Conservation (phyloP, 2,888 invertebrate genomes). For the Idaea aversata region DNA sequence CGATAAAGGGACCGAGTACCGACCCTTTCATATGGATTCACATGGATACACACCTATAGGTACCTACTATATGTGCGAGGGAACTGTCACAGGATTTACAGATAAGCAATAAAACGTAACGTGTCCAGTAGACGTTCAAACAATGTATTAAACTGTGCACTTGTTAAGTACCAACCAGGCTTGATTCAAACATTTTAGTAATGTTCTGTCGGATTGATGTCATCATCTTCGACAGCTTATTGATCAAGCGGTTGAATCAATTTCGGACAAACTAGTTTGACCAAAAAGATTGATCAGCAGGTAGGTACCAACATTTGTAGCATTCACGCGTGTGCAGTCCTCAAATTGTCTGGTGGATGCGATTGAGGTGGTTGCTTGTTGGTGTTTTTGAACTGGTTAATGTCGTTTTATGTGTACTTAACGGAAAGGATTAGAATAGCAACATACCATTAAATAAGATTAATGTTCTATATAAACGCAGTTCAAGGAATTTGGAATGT, state of each 20-base stretch:
- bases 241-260: background rate
- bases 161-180: background rate
- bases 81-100: constrained; percentile 41
- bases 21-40: constrained; percentile 59
- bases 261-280: too few species aligned
- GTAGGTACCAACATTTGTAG: too few species aligned
- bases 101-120: constrained; percentile 51
- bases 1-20: constrained; percentile 45
- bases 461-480: constrained; percentile 45
- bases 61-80: constrained; percentile 37
- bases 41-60: constrained; percentile 30
- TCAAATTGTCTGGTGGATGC: background rate
- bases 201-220: background rate
- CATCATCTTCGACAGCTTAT: background rate
- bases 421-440: constrained; percentile 23
- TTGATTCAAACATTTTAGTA: background rate
- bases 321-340: background rate
- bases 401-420: background rate
- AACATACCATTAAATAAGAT: constrained; percentile 50
- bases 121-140: background rate
- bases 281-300: too few species aligned
- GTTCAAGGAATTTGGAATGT: constrained; percentile 30
- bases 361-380: background rate
- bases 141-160: background rate
- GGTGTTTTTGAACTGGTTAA: background rate